A percentile compares a stretch with the other conserved stretches of the same genome.
These are phyloP conservation scores for Crotalus tigris DNA, from an alignment of 2,113 vertebrate genomes.

Conservation along the genomic window DNA sequence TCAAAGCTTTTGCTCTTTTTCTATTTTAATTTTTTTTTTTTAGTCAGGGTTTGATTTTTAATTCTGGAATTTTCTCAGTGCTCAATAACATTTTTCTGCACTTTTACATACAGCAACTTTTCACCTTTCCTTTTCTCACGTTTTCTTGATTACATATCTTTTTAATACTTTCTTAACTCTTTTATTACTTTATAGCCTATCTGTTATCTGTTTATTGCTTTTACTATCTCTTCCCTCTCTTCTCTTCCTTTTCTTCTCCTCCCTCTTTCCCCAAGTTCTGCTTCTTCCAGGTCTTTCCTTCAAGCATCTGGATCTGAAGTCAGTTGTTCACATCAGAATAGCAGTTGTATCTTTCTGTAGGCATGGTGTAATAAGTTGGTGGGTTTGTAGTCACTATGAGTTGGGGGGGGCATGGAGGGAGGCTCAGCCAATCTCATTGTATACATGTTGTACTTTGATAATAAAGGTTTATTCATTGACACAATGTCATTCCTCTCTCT, in stretches of 20 bases:
- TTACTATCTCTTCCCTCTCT: neutral
- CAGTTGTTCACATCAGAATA: neutral
- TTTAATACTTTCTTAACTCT: neutral
- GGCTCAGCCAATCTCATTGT: no score
- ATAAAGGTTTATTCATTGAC: neutral
- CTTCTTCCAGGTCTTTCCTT: neutral
- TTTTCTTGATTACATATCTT: neutral
- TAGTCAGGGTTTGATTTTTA: neutral
- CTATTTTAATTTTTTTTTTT: neutral
- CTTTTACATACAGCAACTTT: neutral
- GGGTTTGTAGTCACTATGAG: no score
- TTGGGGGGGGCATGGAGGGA: no score
- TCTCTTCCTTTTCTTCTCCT: neutral
- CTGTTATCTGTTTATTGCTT: neutral
- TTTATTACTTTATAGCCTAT: neutral
- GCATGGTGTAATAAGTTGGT: no score
- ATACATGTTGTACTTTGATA: no score
- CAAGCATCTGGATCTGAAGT: neutral
- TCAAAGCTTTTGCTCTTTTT: neutral
- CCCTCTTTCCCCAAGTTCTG: neutral
- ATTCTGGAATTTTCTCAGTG: neutral
- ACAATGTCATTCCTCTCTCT: neutral
- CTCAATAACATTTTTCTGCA: neutral
- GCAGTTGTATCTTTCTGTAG: neutral
- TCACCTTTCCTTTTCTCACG: neutral